Base-by-base conservation (phyloP, 2,113 vertebrate species). In the Galeopterus variegatus region DNA sequence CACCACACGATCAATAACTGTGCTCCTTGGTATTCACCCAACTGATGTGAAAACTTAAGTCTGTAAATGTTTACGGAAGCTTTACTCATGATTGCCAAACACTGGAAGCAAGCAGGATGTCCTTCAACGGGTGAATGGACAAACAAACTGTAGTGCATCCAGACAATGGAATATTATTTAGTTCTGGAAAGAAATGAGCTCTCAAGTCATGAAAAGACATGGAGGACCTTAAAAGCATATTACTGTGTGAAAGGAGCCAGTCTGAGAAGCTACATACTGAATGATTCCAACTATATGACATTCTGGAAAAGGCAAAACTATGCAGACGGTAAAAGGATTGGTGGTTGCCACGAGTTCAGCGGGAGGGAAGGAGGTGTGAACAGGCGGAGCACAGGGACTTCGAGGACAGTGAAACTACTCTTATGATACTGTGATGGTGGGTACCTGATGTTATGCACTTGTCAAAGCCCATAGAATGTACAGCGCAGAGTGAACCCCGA, bases 391-490 rank as follows among this genome's bases (percentile, higher is more conserved):
- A 0, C 0, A 1, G 18, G 50, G 14, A 3, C 0, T 3, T 11
- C 1, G 2, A 5, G 31, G 89, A 67, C 4, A 0, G n/a, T 4
- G 33, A 19, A 6, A 9, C 60, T 5, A 13, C 56, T 24, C 1
- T 41, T 23, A 2, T 31, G 23, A 18, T 3, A 1, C 60, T 1
- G 0, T 9, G 23, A 31, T 0, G 0, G 19, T 0, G 17, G 81
- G 8, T 1, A 1, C 6, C 0, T 0, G 12, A 26, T 36, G 0
- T 3, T 1, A 3, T 0, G 6, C 18, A 0, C 14, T 23, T 11
- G 54, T 14, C 58, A 60, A 52, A 73, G 33, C 28, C 64, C 26
- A 4, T 0, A 5, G 45, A 8, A 13, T 0, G 6, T 3, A 50
- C 23, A 11, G 23, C 80, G 41, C 52, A 26, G 6, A 13, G 28